Base-by-base conservation (phyloP, 1,140 invertebrate species). In the Hyposmocoma kahamanoa region DNA sequence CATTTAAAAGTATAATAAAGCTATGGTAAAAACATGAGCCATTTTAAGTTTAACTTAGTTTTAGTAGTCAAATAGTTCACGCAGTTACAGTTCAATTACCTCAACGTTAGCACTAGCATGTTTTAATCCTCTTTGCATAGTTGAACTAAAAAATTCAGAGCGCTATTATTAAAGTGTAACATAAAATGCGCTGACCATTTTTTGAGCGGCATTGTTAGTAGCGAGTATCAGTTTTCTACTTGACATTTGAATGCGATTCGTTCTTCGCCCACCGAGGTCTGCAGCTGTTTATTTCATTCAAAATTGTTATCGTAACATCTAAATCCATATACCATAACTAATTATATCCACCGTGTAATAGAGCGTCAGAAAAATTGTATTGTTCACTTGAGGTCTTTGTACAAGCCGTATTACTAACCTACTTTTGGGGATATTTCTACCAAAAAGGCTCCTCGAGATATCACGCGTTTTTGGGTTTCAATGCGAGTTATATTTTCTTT, bases 281-380 rank as follows among this genome's bases (percentile, higher is more conserved):
- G 67, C 80, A 84, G 80, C 73, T 83, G 79, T 81, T 75, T 79
- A 59, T 70, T 77, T 62, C 62, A 83, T 80, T 80, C 74, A 81
- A 56, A 72, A 76, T 74, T 72, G 80, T 81, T 83, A 83, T 84
- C 81, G 65, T 66, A 73, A 78, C 67, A 83, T 83, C 81, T 81
- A 83, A 84, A 83, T 81, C 79, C 77, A 67, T 80, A 72, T 74
- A 83, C 81, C 81, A 84, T 83, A 76, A 67, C 79, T 84, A 84
- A 84, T 84, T 83, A 84, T 83, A 84, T 83, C 77, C 77, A 80
- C 69, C 79, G 50, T 76, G 76, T 83, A 84, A 84, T 82, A 71
- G 65, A 62, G 62, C 67, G 74, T 71, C 74, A 59, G 67, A 62
- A 56, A 50, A 28, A 21, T 44, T 22, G 53, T 56, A 79, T 81